Conservation (phyloP, 2,113 vertebrate genomes). For the Saimiri boliviensis region DNA sequence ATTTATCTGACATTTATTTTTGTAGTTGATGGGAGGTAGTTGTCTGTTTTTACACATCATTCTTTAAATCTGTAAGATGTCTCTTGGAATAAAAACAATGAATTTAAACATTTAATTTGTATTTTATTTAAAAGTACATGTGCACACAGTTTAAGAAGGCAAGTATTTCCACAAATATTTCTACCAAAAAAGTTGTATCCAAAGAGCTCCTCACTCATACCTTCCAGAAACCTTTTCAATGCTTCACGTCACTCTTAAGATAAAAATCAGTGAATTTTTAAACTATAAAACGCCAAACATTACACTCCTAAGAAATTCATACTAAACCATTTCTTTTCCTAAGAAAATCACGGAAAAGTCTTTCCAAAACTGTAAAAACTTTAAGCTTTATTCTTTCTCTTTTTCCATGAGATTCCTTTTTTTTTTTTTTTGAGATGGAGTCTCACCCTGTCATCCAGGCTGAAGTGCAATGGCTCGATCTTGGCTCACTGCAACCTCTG, state of each 20-base stretch:
- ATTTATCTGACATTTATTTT: neutral
- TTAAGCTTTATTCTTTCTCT: neutral
- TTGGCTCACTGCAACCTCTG: too few relatives aligned
- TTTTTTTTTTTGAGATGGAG: neutral
- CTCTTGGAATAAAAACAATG: neutral
- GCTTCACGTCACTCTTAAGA: neutral
- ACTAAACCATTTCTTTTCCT: too few relatives aligned
- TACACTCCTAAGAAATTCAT: neutral
- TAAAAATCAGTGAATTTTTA: neutral
- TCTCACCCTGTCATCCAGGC: too few relatives aligned
- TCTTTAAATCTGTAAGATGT: neutral
- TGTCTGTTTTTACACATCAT: neutral
- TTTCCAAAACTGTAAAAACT: neutral
- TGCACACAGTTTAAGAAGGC: neutral
- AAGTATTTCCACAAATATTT: neutral
- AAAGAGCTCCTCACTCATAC: neutral
- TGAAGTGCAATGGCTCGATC: too few relatives aligned
- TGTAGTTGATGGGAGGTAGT: neutral
- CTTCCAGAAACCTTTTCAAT: neutral
- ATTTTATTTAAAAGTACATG: neutral
- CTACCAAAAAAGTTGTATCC: neutral
- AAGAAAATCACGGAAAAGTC: neutral
- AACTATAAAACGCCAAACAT: neutral
- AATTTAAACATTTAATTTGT: neutral
- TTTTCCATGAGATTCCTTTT: neutral